These are phyloP conservation scores for Hirudinaria manillensis DNA, from an alignment of 2,888 invertebrate genomes.

Conservation along the genomic window DNA sequence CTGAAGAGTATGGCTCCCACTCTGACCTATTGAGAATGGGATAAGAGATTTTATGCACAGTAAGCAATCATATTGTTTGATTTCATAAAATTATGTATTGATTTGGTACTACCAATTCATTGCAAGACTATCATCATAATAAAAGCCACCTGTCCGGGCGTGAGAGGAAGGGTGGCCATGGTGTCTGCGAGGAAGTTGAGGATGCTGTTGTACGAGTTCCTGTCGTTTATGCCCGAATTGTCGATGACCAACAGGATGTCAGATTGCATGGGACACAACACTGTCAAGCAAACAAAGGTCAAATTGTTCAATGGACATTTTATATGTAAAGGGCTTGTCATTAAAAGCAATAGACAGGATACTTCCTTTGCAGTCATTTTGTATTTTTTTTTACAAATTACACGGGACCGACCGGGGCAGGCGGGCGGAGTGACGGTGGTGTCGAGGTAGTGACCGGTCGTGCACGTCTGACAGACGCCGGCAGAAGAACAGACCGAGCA, in stretches of 20 bases:
- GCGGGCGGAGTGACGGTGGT: not conserved
- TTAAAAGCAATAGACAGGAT: too few relatives aligned
- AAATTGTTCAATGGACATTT: not conserved
- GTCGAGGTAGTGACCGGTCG: constrained; percentile 15
- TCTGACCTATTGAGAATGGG: constrained; percentile 3
- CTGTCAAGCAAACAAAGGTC: not conserved
- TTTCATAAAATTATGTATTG: too few relatives aligned
- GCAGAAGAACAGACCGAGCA: not conserved
- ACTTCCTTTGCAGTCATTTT: too few relatives aligned
- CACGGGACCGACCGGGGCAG: too few relatives aligned
- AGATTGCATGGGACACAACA: constrained; percentile 21
- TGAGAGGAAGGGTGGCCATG: not conserved
- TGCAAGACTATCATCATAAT: not conserved
- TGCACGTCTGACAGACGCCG: constrained; percentile 4
- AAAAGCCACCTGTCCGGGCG: constrained; percentile 14
- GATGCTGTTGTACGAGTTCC: constrained; percentile 4
- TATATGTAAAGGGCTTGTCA: too few relatives aligned
- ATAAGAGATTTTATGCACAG: too few relatives aligned
- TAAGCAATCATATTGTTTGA: too few relatives aligned
- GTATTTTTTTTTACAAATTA: too few relatives aligned
- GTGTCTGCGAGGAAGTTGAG: constrained; percentile 14
- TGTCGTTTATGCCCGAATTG: constrained; percentile 27
- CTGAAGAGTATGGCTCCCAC: constrained; percentile 31
- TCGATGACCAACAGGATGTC: constrained; percentile 26
- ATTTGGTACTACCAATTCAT: too few relatives aligned